Evolutionary conservation across 2,113 vertebrate genomes (phyloP), one percentile per base, ranked within the genome.

Genomic region (Saimiri boliviensis): DNA sequence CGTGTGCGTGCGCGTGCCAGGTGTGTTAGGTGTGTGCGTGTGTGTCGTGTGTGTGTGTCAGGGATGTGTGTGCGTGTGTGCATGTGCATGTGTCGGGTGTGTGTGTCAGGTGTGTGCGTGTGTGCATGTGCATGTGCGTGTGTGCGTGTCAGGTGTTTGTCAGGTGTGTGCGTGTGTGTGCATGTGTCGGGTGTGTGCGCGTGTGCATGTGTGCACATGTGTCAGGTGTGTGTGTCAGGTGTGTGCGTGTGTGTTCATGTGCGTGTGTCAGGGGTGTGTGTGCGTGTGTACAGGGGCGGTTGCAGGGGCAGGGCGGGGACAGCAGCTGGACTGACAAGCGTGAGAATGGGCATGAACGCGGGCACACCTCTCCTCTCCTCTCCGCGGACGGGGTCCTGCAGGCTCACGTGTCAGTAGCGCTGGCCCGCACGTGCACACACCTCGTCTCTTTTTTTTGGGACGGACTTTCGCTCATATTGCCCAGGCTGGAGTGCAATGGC

Each of bases 41-140:
- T n/a, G n/a, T n/a, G n/a, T n/a, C 42, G 4, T 6, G 42, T 47
- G 10, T 45, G 45, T 45, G 45, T 47, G n/a, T n/a, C n/a, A n/a
- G n/a, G n/a, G n/a, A n/a, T n/a, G 45, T 45, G 45, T 47, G 89
- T 77, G 95, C 96, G 96, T 96, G 97, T 92, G 66, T 71, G 79
- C 42, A 5, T 6, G 42, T 47, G 10, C 8, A 7, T 45, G 45
- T 47, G n/a, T n/a, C n/a, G n/a, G n/a, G n/a, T n/a, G n/a, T n/a
- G n/a, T n/a, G n/a, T 94, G 97, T 94, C 95, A 95, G 95, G 89
- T 77, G 95, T 97, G 96, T 96, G 97, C n/a, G n/a, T n/a, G n/a
- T n/a, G n/a, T n/a, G n/a, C n/a, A n/a, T 92, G 66, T 71, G 79
- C 42, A 5, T 6, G 42, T 47, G 10, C 8, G 45, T 45, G 45